Base-by-base conservation (phyloP, 2,113 vertebrate genomes). In the Mixornis gularis region DNA sequence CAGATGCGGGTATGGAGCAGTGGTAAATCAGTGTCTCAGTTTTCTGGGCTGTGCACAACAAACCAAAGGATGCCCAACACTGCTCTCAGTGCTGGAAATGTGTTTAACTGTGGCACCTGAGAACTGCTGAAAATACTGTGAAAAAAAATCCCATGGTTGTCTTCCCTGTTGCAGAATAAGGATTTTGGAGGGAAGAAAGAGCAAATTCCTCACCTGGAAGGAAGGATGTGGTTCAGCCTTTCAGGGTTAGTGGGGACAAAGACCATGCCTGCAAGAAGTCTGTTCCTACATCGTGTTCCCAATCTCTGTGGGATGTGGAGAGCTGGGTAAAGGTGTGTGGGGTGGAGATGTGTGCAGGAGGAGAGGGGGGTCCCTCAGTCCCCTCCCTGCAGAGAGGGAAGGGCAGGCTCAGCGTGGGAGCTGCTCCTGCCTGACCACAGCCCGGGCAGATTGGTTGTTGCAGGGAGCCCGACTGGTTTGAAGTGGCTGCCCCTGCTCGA, bases 261-360 rank as follows among this genome's bases (percentile, higher is more conserved):
- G 26, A 13, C 15, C 24, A 4, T 0, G 3, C 21, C 46, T n/a
- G 17, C 52, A 27, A 4, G 34, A 4, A 9, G 5, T 3, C 51
- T 17, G 48, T 25, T 59, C 17, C 30, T 1, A 0, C 2, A 2
- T 2, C 0, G 1, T 13, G 29, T 24, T 36, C 71, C 58, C 6
- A 2, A 1, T 24, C 4, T 10, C 44, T 1, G 9, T 0, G 26
- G 24, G 64, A 7, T 1, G 12, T 26, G 48, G 7, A 13, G n/a
- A 16, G 77, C 55, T 19, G 36, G 4, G 0, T 30, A 0, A 8
- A 49, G 46, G n/a, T 46, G 44, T 63, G 27, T 13, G 30, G 25
- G 53, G 11, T 30, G 46, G 2, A 21, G 44, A 15, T 2, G 7
- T 10, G 38, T 0, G 6, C 43, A 8, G 30, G 51, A 30, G 69